Conservation (phyloP, 2,888 invertebrate species). For the Anaspis maculata region DNA sequence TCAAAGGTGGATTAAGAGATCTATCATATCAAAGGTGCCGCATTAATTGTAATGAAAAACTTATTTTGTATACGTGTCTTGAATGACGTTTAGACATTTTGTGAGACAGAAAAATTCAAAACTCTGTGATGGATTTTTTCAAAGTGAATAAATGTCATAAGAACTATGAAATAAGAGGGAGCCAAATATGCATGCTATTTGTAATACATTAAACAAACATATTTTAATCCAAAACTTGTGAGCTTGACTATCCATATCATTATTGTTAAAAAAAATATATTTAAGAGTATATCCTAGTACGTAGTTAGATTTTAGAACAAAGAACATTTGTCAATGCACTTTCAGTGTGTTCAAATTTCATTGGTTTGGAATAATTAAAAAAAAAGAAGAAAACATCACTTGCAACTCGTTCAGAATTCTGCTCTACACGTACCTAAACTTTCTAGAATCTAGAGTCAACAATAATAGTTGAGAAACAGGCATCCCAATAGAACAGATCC, state of each 20-base stretch:
- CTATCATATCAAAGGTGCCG: slow-evolving; percentile 36
- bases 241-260: slow-evolving; percentile 35
- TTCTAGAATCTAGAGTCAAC: slow-evolving; percentile 17
- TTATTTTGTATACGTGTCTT: slow-evolving; percentile 8
- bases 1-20: slow-evolving; percentile 31
- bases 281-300: slow-evolving; percentile 16
- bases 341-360: slow-evolving; percentile 18
- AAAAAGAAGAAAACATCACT: slow-evolving; percentile 1
- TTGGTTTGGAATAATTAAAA: slow-evolving; percentile 3
- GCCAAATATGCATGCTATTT: slow-evolving; percentile 25
- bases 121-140: slow-evolving; percentile 17
- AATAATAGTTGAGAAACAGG: slow-evolving; percentile 2
- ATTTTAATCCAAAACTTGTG: slow-evolving; percentile 25
- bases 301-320: slow-evolving; percentile 9
- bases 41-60: slow-evolving; percentile 28
- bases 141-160: slow-evolving; percentile 11
- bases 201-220: slow-evolving; percentile 7
- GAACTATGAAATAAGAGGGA: too few relatives aligned
- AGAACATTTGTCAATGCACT: slow-evolving; percentile 34
- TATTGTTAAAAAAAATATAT: slow-evolving; percentile 19
- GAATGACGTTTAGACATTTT: slow-evolving; percentile 15
- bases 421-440: slow-evolving; percentile 37
- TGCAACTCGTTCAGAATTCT: slow-evolving; percentile 7
- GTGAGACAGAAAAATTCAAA: slow-evolving; percentile 27
- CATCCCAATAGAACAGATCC: background rate